Percentiles rank a stretch among this genome's conserved stretches.
Conservation (phyloP, 2,888 invertebrate genomes). For the Cerastis leucographa region DNA sequence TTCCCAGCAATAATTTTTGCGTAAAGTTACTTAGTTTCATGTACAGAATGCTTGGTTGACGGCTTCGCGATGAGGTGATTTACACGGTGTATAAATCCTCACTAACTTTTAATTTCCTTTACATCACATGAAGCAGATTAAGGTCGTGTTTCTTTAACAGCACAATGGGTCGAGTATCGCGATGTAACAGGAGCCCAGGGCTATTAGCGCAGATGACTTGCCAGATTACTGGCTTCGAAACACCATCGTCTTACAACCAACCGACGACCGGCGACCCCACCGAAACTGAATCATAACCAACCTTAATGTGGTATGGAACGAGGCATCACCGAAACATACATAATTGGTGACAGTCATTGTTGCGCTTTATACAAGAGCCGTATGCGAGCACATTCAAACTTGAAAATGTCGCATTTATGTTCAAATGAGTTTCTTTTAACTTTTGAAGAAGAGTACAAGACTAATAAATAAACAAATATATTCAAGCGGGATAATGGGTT, state of each 20-base stretch:
- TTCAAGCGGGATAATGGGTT: constrained; percentile 76
- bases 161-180: constrained; percentile 69
- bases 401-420: constrained; percentile 56
- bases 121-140: constrained; percentile 62
- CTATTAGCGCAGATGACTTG: constrained; percentile 86
- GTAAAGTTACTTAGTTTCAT: too few species aligned
- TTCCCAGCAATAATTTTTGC: too few species aligned
- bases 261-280: constrained; percentile 62
- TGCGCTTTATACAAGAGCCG: constrained; percentile 26
- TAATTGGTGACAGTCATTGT: constrained; percentile 52
- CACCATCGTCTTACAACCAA: constrained; percentile 62
- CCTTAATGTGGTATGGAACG: constrained; percentile 50
- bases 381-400: constrained; percentile 32
- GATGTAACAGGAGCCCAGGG: constrained; percentile 78
- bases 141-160: constrained; percentile 67
- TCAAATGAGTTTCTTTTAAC: constrained; percentile 55
- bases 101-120: constrained; percentile 44
- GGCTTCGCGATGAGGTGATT: too few species aligned
- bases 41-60: too few species aligned
- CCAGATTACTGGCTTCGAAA: constrained; percentile 76
- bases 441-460: constrained; percentile 58
- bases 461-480: constrained; percentile 81
- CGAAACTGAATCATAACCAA: constrained; percentile 73
- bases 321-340: constrained; percentile 51
- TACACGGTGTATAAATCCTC: too few species aligned